Evolutionary conservation across 2,113 vertebrate species (phyloP), one percentile per base, ranked within the genome.

Genomic region (Trogon melanurus): DNA sequence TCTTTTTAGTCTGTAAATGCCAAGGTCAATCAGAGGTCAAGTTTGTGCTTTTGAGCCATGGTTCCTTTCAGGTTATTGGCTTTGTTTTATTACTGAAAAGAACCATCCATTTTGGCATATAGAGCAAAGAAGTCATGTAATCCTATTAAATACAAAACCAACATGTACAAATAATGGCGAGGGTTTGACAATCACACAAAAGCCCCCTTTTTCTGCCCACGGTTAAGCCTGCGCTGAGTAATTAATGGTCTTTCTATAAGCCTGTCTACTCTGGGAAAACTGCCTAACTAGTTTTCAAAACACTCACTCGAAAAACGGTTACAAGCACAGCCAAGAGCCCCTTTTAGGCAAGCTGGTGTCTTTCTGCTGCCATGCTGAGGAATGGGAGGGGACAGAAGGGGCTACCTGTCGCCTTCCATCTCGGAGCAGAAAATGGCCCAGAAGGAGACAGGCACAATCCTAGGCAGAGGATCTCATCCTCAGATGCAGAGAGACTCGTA

Each of bases 21-120:
- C 96, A 98, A 98, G 97, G 97, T 98, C 98, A 97, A 91, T 83
- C 75, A 82, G 94, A 97, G 98, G 98, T 97, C 97, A 97, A 82
- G 65, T 92, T 97, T 92, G 89, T 97, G 92, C 95, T 95, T 97
- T 95, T 96, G 96, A 97, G 97, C 87, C 5, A 4, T 95, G 95
- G 96, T 89, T 91, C 94, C 91, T 97, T 97, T 98, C 96, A 96
- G 82, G 51, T 96, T 96, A 97, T 97, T 96, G 96, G 91, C 89
- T 97, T 96, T 91, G 97, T 97, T 98, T 98, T 97, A 97, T 97
- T 95, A 95, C 96, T 97, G 96, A 98, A 97, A 96, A 87, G 93
- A 98, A 92, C 97, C 97, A 96, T 97, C 97, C 96, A 95, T 98
- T 98, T 96, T 96, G 88, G 89, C 95, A 91, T 93, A 92, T 95